Conservation (phyloP, 2,888 invertebrate genomes). For the Campaea margaritaria region DNA sequence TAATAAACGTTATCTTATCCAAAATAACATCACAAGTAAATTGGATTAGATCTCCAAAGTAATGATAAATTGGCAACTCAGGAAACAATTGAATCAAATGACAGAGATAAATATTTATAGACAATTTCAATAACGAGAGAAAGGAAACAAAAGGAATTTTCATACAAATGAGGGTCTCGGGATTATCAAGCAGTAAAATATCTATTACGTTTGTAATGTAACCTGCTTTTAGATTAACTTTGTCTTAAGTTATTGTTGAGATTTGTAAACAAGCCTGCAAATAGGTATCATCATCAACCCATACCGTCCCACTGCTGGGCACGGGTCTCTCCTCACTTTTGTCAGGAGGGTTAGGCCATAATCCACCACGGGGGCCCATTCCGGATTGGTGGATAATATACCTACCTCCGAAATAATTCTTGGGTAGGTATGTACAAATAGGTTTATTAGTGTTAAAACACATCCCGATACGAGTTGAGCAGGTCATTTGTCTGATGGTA, state of each 20-base stretch:
- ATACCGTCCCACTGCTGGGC: no score
- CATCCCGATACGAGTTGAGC: no score
- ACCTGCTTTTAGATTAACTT: conserved; percentile 38
- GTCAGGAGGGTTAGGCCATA: no score
- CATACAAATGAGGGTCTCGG: conserved; percentile 42
- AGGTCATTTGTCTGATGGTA: no score
- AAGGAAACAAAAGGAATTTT: conserved; percentile 44
- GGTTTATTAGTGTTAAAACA: no score
- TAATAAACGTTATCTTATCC: no score
- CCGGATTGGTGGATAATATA: no score
- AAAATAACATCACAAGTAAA: neutral
- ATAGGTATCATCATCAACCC: neutral
- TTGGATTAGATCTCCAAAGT: neutral
- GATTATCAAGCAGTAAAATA: conserved; percentile 14
- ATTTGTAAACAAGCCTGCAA: neutral
- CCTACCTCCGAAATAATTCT: no score
- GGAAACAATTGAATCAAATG: conserved; percentile 3
- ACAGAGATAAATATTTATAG: conserved; percentile 53
- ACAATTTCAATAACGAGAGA: conserved; percentile 44
- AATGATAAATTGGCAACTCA: neutral
- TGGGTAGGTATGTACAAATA: no score
- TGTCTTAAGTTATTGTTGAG: conserved; percentile 36
- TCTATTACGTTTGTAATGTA: conserved; percentile 37
- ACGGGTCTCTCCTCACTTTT: no score
- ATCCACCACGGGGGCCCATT: no score